Base-by-base conservation (phyloP, 2,888 invertebrate species). In the Noctua janthe region DNA sequence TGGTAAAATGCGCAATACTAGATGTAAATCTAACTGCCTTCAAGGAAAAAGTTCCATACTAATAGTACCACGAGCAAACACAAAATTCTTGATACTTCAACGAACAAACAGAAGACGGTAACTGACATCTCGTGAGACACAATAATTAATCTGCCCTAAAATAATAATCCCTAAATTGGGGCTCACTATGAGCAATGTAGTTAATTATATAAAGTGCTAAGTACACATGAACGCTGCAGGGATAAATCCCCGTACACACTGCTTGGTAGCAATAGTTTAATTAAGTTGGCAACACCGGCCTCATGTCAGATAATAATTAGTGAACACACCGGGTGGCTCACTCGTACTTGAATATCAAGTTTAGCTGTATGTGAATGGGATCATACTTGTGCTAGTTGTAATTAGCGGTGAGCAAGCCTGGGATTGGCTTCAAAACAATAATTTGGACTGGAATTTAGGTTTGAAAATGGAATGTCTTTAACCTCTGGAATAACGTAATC, bases 291-390 rank as follows among this genome's bases (percentile, higher is more conserved):
- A 80, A 83, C 87, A 83, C 82, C 71, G 79, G 81, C 83, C 82
- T 81, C 89, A 79, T 85, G 88, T 88, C 74, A 86, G 88, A 87
- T 80, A 87, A 87, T 87, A 89, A 90, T 88, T 88, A 82, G 83
- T 62, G 75, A 64, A 51, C 76, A 80, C 80, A 80, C 80, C 85
- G 87, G 82, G 54, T 82, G 82, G 78, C 79, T 84, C 74, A 56
- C 69, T 84, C 15, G 56, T 73, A 73, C 71, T 74, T 74, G 64
- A 72, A 54, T 78, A 76, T 64, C 49, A 76, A 84, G 84, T 82
- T 84, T 67, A 39, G 64, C 39, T 73, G 51, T 84, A 66, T 66
- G 71, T 73, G 72, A 67, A 29, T 69, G 51, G 75, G 66, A 76
- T 76, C 47, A 56, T 71, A 70, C 62, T 75, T 83, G 67, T 43